Conservation (phyloP, 1,140 invertebrate species). For the Drosophila pachea region DNA sequence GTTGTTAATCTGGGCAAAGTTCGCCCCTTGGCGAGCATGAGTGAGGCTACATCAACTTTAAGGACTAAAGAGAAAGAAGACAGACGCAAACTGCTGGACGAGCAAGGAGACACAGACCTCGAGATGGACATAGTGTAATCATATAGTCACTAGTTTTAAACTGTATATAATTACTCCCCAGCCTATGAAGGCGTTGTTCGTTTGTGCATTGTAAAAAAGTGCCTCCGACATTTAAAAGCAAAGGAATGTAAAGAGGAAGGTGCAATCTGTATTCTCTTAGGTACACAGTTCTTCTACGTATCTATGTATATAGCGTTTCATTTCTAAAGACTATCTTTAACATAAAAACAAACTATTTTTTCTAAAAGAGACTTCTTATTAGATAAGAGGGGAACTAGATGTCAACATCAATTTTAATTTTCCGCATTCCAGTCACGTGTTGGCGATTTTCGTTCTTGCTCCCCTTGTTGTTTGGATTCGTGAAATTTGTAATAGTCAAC, state of each 20-base stretch:
- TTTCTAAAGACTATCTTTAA: conserved; percentile 17
- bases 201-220: conserved; percentile 39
- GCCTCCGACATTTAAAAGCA: conserved; percentile 47
- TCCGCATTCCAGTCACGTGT: background rate
- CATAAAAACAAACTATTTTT: background rate
- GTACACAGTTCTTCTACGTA: conserved; percentile 10
- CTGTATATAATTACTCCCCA: conserved; percentile 19
- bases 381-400: conserved; percentile 1
- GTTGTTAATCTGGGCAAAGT: conserved; percentile 82
- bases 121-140: conserved; percentile 70
- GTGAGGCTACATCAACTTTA: conserved; percentile 36
- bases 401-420: background rate
- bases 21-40: conserved; percentile 56
- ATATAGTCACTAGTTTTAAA: conserved; percentile 20
- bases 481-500: conserved; percentile 33
- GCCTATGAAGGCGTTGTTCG: background rate
- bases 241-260: conserved; percentile 28
- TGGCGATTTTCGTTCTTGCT: conserved; percentile 3
- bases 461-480: background rate
- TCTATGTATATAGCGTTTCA: conserved; percentile 36
- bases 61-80: conserved; percentile 43
- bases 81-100: conserved; percentile 59
- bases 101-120: conserved; percentile 61
- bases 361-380: conserved; percentile 2
- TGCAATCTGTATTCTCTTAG: conserved; percentile 33